Evolutionary conservation across 2,797 vertebrate species (phyloP).

Genomic region (Smutsia gigantea): DNA sequence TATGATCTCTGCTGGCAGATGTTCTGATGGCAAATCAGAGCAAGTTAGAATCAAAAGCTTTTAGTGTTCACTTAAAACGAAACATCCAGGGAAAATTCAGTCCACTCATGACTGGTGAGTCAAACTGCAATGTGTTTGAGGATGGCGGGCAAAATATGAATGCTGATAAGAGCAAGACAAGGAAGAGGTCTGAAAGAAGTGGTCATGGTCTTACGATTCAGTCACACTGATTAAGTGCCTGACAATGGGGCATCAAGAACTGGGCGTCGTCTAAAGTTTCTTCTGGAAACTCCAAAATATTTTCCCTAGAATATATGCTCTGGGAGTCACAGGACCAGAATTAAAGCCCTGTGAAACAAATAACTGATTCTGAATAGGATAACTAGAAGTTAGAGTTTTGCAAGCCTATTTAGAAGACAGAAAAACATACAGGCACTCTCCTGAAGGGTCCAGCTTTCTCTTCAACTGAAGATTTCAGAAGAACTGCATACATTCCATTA

Average conservation of each 20-base stretch:
- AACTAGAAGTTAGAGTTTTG: not conserved
- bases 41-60: not conserved
- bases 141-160: rapidly evolving
- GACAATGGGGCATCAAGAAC: not conserved
- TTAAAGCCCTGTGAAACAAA: not conserved
- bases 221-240: not conserved
- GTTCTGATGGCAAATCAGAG: not conserved
- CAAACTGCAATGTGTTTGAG: not conserved
- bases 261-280: not conserved
- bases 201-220: rapidly evolving
- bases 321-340: not conserved
- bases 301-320: not conserved
- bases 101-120: not conserved
- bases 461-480: slow-evolving; percentile 46
- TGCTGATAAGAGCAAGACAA: not conserved
- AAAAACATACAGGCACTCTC: not conserved
- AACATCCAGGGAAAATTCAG: not conserved
- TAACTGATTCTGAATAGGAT: not conserved
- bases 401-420: not conserved
- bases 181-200: not conserved
- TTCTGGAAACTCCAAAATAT: not conserved
- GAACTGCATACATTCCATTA: slow-evolving; percentile 73
- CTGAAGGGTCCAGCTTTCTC: not conserved
- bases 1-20: not conserved
- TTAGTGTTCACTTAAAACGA: not conserved